phyloP scores from a whole-genome alignment of 2,888 invertebrate species.

The Ctena decussata region DNA sequence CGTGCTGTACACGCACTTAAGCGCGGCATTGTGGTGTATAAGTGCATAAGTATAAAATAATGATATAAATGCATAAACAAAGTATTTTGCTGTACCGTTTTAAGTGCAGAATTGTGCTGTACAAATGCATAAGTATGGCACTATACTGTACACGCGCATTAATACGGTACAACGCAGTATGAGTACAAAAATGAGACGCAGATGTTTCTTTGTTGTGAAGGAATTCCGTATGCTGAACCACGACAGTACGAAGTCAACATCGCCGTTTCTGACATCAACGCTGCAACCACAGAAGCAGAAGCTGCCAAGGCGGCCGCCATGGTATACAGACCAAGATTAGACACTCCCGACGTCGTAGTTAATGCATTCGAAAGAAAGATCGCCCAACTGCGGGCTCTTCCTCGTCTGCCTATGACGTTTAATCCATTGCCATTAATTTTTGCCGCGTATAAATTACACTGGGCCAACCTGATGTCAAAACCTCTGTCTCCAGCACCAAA shows the following conservation, averaged over 20 bases:
- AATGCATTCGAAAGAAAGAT: conserved; percentile 56
- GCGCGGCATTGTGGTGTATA: too few relatives aligned
- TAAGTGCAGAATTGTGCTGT: too few relatives aligned
- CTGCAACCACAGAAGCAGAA: conserved; percentile 49
- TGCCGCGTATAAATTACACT: conserved; percentile 10
- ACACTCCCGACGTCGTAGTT: conserved; percentile 46
- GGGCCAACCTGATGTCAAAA: neutral
- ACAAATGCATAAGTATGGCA: too few relatives aligned
- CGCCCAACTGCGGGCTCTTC: conserved; percentile 35
- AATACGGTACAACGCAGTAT: too few relatives aligned
- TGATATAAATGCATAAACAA: too few relatives aligned
- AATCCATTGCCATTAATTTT: conserved; percentile 33
- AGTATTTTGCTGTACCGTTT: too few relatives aligned
- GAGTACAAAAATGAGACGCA: too few relatives aligned
- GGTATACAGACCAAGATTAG: conserved; percentile 45
- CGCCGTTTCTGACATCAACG: conserved; percentile 44
- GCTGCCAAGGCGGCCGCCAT: conserved; percentile 57
- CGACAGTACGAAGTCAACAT: conserved; percentile 56
- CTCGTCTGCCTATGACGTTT: conserved; percentile 36
- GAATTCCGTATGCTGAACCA: conserved; percentile 29
- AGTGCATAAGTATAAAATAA: too few relatives aligned
- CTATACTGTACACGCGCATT: too few relatives aligned
- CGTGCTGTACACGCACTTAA: too few relatives aligned
- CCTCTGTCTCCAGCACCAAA: neutral
- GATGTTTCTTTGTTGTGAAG: neutral